Evolutionary conservation across 2,888 invertebrate species (phyloP).

Genomic region (Ectemnius lituratus): DNA sequence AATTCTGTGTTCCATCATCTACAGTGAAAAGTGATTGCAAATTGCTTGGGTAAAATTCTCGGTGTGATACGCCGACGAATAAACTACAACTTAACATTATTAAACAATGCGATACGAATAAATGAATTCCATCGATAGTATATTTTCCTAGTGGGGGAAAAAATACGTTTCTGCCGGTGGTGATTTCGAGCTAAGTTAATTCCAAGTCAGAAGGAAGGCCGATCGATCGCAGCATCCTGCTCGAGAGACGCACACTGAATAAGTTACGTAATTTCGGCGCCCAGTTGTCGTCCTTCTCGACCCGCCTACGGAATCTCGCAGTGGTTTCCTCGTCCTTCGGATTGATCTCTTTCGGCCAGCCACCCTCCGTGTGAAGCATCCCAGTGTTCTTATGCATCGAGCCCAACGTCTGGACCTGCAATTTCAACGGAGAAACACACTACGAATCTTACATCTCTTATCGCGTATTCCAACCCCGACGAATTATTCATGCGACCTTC

Average conservation of each 20-base stretch:
- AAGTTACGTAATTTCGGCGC: constrained; percentile 73
- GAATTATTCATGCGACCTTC: too few relatives aligned
- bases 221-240: too few relatives aligned
- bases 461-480: too few relatives aligned
- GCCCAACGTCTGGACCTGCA: constrained; percentile 55
- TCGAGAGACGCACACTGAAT: constrained; percentile 35
- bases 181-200: background rate
- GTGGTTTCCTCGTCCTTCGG: constrained; percentile 92
- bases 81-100: too few relatives aligned
- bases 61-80: too few relatives aligned
- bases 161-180: too few relatives aligned
- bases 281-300: constrained; percentile 96
- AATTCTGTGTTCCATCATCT: constrained; percentile 93
- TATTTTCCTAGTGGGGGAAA: too few relatives aligned
- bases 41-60: too few relatives aligned
- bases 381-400: constrained; percentile 81
- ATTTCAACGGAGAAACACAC: constrained; percentile 11
- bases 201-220: background rate
- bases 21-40: constrained; percentile 21
- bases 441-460: too few relatives aligned
- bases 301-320: constrained; percentile 90
- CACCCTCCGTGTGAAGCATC: constrained; percentile 94
- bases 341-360: constrained; percentile 98
- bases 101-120: too few relatives aligned
- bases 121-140: too few relatives aligned